These are phyloP conservation scores for Aptenodytes patagonicus DNA, from an alignment of 2,113 vertebrate species.

Conservation along the genomic window DNA sequence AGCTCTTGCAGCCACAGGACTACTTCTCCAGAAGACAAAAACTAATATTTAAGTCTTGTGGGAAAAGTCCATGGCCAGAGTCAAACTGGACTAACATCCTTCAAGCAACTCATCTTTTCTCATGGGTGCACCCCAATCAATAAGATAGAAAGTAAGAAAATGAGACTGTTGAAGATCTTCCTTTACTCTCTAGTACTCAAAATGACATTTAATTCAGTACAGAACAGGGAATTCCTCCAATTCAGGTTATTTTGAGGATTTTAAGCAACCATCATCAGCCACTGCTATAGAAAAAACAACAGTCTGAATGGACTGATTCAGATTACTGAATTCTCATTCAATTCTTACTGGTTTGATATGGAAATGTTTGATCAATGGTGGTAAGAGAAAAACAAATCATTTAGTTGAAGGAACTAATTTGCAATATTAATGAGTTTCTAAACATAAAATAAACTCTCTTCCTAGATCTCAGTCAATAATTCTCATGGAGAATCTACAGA, in stretches of 20 bases:
- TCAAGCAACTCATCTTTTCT: not conserved
- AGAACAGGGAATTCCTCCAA: not conserved
- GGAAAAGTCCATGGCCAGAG: rapidly evolving
- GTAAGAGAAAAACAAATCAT: not conserved
- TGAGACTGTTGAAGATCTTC: not conserved
- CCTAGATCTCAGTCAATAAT: not conserved
- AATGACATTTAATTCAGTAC: not conserved
- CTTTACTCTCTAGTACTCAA: not conserved
- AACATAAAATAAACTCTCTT: not conserved
- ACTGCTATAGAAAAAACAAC: not conserved
- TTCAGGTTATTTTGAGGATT: not conserved
- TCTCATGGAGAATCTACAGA: not conserved
- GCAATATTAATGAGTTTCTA: not conserved
- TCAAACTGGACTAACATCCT: not conserved
- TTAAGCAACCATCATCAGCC: not conserved
- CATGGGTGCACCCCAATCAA: rapidly evolving
- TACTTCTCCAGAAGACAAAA: not conserved
- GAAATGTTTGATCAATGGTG: not conserved
- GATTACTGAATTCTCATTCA: not conserved
- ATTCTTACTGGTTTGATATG: not conserved
- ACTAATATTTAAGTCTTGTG: not conserved
- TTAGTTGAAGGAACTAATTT: not conserved
- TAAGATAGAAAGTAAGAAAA: not conserved
- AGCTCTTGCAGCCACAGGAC: not conserved
- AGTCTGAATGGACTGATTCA: not conserved